Evolutionary conservation across 2,113 vertebrate species (phyloP), one percentile per base, ranked within the genome.

Genomic region (Dasypus novemcinctus): DNA sequence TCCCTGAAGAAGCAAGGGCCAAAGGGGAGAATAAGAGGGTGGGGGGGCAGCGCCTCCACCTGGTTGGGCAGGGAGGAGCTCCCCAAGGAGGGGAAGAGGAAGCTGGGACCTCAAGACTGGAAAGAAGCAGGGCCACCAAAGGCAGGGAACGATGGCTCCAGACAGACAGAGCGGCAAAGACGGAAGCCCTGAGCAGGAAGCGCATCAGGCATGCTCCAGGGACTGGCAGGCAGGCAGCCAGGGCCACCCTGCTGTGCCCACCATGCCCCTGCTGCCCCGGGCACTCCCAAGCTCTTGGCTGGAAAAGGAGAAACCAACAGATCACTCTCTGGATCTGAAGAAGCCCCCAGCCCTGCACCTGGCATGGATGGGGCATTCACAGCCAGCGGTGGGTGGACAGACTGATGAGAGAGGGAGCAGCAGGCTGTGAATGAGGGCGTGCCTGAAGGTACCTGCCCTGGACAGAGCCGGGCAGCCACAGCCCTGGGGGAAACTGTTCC

Each of bases 371-470:
- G 5, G 4, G 10, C 46, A 15, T 4, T 29, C 17, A 27, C 38
- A 17, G 23, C 41, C 0, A 1, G 5, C 4, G 36, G 21, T 1
- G 2, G 29, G 57, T 1, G 12, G 25, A 17, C 5, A 38, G 36
- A 31, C 21, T 3, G 61, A 29, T 10, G 20, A 4, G 21, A 0
- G 0, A 52, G 29, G 1, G n/a, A 18, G 49, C 10, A 25, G 25
- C 1, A 3, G 27, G 4, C 29, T 25, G 59, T 4, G 52, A 0
- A 12, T 10, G 36, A 0, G 21, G n/a, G 10, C 17, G 2, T 20
- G 0, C 43, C 57, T 36, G 18, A 54, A 81, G n/a, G 52, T 18
- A 54, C 52, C 14, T 54, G 52, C 52, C 52, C 52, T 54, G 52
- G 52, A n/a, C 11, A 36, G 49, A 20, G 41, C 20, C 64, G 2